A percentile compares a stretch with the other conserved stretches of the same genome.
These are phyloP conservation scores for Myotis brandtii DNA, from an alignment of 2,113 vertebrate genomes.

Conservation along the genomic window DNA sequence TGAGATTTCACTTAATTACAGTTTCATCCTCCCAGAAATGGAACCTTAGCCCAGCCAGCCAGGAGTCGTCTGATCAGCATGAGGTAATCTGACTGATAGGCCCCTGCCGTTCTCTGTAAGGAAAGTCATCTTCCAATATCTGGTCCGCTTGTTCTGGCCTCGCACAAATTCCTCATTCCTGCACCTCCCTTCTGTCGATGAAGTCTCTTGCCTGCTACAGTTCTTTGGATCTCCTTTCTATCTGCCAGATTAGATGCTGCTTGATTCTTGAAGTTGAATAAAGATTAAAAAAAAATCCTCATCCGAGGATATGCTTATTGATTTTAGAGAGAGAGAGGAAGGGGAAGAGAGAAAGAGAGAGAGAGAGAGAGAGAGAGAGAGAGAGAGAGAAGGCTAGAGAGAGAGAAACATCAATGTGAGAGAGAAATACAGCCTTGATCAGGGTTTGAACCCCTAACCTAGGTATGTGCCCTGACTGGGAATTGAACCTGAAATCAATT, in stretches of 20 bases:
- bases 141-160: too few species aligned
- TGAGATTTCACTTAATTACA: background rate
- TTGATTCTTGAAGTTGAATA: background rate
- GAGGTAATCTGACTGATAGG: background rate
- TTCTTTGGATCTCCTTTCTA: background rate
- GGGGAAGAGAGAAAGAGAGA: too few species aligned
- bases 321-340: too few species aligned
- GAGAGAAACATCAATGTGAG: too few species aligned
- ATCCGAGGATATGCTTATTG: too few species aligned
- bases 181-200: background rate
- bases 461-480: background rate
- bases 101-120: background rate
- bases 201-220: background rate
- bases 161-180: background rate
- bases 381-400: too few species aligned
- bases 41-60: background rate
- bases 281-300: background rate
- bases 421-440: too few species aligned
- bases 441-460: background rate
- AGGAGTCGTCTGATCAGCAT: background rate
- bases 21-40: background rate
- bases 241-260: background rate
- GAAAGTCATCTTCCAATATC: background rate
- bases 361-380: too few species aligned
- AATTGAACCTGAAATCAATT: background rate